Base-by-base conservation (phyloP, 2,113 vertebrate species). In the Silurus meridionalis region DNA sequence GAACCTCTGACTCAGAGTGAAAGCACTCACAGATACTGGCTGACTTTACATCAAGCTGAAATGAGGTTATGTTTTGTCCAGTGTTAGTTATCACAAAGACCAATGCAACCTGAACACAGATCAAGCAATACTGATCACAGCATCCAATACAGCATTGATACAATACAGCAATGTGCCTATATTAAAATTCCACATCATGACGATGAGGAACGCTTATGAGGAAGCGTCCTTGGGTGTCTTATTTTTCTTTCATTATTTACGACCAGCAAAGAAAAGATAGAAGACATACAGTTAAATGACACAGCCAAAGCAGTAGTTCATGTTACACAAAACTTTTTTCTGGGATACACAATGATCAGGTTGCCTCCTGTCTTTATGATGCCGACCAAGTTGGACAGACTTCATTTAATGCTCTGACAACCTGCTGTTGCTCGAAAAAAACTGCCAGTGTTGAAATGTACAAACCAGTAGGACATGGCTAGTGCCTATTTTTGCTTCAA, bases 101-200 rank as follows among this genome's bases (percentile, higher is more conserved):
- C 37, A 9, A 14, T 28, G 23, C 83, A 75, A 75, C 55, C 21
- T 48, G 82, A 75, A 75, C 75, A 75, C 55, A 84, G 83, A 61
- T 74, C 7, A 61, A n/a, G 46, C 53, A 11, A 77, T 63, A 75
- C 37, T 37, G 60, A 64, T 28, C 8, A 60, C 1, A 21, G 21
- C 48, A 75, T 19, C 4, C 14, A 46, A 58, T 37, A 80, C 37
- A 60, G 37, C 69, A 46, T 74, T 74, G 11, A 9, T 74, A 74
- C 9, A 74, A 8, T n/a, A 74, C 23, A 2, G 9, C 21, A 21
- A 75, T 5, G 19, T 75, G 72, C 19, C 48, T 13, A n/a, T 23
- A 72, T 52, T n/a, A 13, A 77, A 79, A 79, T 15, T 55, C 4
- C 25, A 10, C 37, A 19, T 55, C 15, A 19, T 58, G 55, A 10